phyloP scores from a whole-genome alignment of 2,113 vertebrate species.

The Panurus biarmicus region DNA sequence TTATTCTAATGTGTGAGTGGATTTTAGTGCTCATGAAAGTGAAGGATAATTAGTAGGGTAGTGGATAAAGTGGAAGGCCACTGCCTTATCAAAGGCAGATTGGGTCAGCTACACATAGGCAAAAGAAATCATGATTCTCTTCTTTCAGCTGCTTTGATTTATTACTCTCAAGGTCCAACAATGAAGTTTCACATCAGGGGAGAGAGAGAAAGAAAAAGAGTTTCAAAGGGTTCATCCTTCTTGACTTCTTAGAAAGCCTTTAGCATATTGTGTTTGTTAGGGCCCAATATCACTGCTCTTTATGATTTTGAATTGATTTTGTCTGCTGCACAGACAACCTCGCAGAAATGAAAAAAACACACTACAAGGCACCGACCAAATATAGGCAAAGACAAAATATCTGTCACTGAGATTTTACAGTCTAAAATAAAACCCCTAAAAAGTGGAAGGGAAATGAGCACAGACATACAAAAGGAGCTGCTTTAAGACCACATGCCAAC shows the following conservation, averaged over 20 bases:
- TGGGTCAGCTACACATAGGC: neutral
- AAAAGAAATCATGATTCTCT: constrained; percentile 8
- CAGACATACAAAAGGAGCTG: neutral
- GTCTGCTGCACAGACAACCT: neutral
- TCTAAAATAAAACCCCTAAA: neutral
- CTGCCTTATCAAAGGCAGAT: constrained; percentile 26
- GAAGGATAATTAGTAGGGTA: constrained; percentile 31
- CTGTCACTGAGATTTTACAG: neutral
- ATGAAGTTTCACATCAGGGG: constrained; percentile 34
- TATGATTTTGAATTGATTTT: neutral
- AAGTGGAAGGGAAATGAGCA: neutral
- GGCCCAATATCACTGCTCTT: neutral
- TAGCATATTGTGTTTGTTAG: neutral
- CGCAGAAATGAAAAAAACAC: neutral
- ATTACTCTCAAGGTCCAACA: constrained; percentile 13
- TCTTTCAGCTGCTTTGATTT: constrained; percentile 28
- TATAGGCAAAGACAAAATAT: neutral
- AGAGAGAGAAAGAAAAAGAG: neutral
- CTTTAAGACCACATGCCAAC: neutral
- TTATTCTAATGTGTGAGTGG: constrained; percentile 9
- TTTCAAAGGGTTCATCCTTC: constrained; percentile 26
- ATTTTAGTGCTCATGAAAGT: constrained; percentile 32
- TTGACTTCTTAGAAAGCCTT: neutral
- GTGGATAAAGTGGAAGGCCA: constrained; percentile 16
- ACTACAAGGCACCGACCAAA: neutral